phyloP scores from a whole-genome alignment of 2,888 invertebrate genomes.

The Hydrotaea diabolus region DNA sequence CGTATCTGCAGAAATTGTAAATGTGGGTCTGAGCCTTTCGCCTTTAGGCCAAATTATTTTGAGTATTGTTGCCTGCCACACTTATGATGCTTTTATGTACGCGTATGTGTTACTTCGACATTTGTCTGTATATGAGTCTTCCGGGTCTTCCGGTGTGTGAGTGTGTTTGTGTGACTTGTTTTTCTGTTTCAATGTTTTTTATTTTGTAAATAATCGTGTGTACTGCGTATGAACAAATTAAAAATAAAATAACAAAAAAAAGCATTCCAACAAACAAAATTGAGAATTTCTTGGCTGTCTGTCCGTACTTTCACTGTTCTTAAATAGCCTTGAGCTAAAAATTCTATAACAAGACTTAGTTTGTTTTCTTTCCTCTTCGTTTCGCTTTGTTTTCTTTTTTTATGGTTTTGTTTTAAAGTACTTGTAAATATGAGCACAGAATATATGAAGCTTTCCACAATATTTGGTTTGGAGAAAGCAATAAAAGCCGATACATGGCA shows the following conservation, averaged over 20 bases:
- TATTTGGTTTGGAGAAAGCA: no score
- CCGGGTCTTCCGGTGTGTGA: no score
- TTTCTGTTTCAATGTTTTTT: background rate
- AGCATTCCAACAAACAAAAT: background rate
- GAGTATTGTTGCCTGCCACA: background rate
- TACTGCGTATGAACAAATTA: slow-evolving; percentile 15
- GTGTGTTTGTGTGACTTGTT: background rate
- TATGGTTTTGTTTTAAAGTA: slow-evolving; percentile 3
- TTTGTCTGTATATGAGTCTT: no score
- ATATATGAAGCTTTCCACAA: slow-evolving; percentile 1
- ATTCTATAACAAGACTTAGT: slow-evolving; percentile 30
- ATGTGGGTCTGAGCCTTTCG: background rate
- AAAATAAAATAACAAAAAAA: slow-evolving; percentile 3
- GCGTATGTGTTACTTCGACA: background rate
- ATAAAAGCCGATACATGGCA: no score
- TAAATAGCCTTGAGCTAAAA: slow-evolving; percentile 58
- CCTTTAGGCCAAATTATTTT: background rate
- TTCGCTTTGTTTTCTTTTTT: no score
- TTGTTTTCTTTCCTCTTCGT: background rate
- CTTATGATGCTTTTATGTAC: background rate
- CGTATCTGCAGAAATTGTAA: background rate
- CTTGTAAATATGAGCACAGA: background rate
- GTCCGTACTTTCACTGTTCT: slow-evolving; percentile 46
- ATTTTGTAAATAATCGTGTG: background rate
- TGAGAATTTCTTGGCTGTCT: slow-evolving; percentile 28